These are phyloP conservation scores for Calidris pugnax DNA, from an alignment of 2,113 vertebrate species.

Conservation along the genomic window DNA sequence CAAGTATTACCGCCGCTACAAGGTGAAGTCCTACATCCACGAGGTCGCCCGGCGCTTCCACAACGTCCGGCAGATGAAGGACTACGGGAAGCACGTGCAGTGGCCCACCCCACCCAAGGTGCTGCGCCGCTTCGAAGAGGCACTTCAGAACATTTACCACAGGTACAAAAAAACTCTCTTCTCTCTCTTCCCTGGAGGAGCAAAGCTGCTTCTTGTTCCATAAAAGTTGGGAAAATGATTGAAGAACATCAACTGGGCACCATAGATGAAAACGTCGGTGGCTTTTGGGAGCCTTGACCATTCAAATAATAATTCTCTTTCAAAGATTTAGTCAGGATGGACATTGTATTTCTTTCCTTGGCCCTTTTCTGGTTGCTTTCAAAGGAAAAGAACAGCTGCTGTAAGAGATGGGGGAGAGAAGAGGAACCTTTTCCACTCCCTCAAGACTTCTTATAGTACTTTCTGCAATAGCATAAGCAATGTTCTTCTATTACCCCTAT, in stretches of 20 bases:
- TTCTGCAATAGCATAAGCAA: background rate
- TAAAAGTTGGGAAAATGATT: background rate
- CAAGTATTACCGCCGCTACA: conserved; percentile 87
- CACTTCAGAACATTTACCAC: conserved; percentile 83
- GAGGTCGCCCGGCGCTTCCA: conserved; percentile 87
- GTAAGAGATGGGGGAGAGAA: background rate
- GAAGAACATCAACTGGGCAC: accelerated
- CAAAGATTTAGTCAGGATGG: background rate
- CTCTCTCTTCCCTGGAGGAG: background rate
- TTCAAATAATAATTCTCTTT: background rate
- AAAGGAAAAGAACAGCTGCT: background rate
- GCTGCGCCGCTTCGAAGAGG: conserved; percentile 87
- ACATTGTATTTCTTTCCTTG: background rate
- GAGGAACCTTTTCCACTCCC: background rate
- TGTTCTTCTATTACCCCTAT: background rate
- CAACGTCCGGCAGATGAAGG: conserved; percentile 81
- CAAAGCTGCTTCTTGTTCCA: background rate
- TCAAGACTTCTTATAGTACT: background rate
- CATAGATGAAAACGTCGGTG: background rate
- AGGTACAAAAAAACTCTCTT: conserved; percentile 73
- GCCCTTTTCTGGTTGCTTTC: background rate
- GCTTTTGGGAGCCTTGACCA: background rate
- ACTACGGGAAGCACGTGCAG: conserved; percentile 83
- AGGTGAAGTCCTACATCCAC: conserved; percentile 88
- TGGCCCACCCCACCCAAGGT: conserved; percentile 94